Base-by-base conservation (phyloP, 2,113 vertebrate genomes). In the Mesoclemmys tuberculata region DNA sequence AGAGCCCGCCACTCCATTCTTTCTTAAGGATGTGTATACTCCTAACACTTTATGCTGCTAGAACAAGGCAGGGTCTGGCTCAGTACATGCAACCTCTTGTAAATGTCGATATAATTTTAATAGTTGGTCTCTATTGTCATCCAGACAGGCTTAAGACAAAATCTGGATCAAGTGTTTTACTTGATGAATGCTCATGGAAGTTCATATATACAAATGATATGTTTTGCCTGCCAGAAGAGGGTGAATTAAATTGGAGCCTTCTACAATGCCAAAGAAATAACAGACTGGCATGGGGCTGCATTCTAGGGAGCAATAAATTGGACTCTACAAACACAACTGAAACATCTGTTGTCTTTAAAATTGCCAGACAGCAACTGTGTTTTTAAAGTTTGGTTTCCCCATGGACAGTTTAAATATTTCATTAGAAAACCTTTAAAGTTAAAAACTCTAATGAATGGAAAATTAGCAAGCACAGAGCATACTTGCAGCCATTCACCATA, bases 191-290 rank as follows among this genome's bases (percentile, higher is more conserved):
- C 49, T 90, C 10, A 1, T 27, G 44, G 79, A 58, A 38, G 22
- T 13, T 27, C 24, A 22, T 5, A 6, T 81, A 18, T 38, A 10
- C 2, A 22, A 18, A 6, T 7, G 44, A 83, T 21, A 87, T 52
- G 3, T 64, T 81, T 48, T 91, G 55, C 48, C 49, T 51, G 4
- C 5, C 46, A 41, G 64, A 95, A 12, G 2, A 61, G n/a, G 64
- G 22, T 41, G 10, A 88, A 48, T 38, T 77, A 68, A 92, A 80
- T 1, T 19, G 35, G 80, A n/a, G 0, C 29, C 1, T 1, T 49
- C 22, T 89, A 85, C 2, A 27, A 2, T 21, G 10, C 1, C 0
- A 0, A 46, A 71, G n/a, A 58, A 6, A 11, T 19, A 84, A 44
- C 10, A 24, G 8, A 38, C 21, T 90, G 56, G 2, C 35, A 82